A percentile compares a stretch with the other conserved stretches of the same genome.
phyloP scores from a whole-genome alignment of 2,113 vertebrate genomes.

The Bos indicus region DNA sequence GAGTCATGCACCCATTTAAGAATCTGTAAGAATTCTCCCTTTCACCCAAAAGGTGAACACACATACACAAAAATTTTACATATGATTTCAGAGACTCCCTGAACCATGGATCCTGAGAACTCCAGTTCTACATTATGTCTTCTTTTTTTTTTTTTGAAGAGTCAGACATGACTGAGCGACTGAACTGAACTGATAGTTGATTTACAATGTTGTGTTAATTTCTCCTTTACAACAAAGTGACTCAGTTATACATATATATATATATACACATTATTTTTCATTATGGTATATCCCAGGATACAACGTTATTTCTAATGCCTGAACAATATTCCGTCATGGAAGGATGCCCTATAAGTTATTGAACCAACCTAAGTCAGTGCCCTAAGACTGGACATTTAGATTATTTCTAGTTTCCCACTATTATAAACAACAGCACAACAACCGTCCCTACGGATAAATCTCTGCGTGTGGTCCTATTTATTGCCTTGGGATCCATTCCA shows the following conservation, averaged over 20 bases:
- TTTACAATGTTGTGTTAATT: neutral
- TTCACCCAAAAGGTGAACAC: neutral
- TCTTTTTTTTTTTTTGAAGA: neutral
- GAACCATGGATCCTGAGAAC: neutral
- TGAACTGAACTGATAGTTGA: neutral
- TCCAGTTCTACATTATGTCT: neutral
- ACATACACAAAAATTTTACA: neutral
- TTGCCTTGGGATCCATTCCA: slow-evolving; percentile 38
- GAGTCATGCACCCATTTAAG: neutral
- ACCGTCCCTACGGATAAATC: neutral
- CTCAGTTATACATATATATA: neutral
- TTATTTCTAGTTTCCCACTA: neutral
- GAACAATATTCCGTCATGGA: neutral
- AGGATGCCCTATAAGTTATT: neutral
- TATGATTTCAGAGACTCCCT: neutral
- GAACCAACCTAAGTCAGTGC: neutral
- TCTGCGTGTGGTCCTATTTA: slow-evolving; percentile 7
- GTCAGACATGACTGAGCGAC: too few relatives aligned
- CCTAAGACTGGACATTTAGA: neutral
- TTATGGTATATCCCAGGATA: neutral
- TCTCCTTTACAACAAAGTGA: neutral
- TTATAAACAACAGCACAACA: neutral
- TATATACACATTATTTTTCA: neutral
- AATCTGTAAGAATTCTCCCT: neutral
- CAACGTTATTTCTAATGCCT: neutral